phyloP scores from a whole-genome alignment of 2,888 invertebrate species.

The Adineta ricciae region DNA sequence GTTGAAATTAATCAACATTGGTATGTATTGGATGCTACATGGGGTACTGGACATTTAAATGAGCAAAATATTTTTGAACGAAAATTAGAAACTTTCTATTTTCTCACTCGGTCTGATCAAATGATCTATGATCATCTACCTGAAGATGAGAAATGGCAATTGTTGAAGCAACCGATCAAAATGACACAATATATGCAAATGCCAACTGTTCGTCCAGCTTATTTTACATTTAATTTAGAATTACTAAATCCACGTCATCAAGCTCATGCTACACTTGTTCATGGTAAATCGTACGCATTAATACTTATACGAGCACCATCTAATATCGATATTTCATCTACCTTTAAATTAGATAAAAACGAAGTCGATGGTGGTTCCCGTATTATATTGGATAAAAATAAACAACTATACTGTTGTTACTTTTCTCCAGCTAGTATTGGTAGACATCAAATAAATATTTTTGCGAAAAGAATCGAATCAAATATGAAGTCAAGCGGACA shows the following conservation, averaged over 20 bases:
- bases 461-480: neutral
- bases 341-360: neutral
- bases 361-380: neutral
- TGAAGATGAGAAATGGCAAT: conserved; percentile 11
- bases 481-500: neutral
- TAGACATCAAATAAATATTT: neutral
- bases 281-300: neutral
- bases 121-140: conserved; percentile 23
- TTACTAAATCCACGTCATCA: neutral
- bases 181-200: neutral
- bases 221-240: neutral
- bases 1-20: conserved; percentile 23
- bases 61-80: neutral
- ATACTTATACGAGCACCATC: neutral
- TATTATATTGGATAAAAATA: neutral
- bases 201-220: neutral
- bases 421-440: neutral
- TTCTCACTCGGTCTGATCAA: neutral
- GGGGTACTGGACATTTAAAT: conserved; percentile 24
- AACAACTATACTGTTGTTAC: neutral
- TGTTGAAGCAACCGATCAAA: neutral
- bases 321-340: neutral
- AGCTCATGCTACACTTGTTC: neutral
- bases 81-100: conserved; percentile 16
- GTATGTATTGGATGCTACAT: conserved; percentile 24